Evolutionary conservation across 2,888 invertebrate species (phyloP), one percentile per base, ranked within the genome.

Genomic region (Rhagium mordax): DNA sequence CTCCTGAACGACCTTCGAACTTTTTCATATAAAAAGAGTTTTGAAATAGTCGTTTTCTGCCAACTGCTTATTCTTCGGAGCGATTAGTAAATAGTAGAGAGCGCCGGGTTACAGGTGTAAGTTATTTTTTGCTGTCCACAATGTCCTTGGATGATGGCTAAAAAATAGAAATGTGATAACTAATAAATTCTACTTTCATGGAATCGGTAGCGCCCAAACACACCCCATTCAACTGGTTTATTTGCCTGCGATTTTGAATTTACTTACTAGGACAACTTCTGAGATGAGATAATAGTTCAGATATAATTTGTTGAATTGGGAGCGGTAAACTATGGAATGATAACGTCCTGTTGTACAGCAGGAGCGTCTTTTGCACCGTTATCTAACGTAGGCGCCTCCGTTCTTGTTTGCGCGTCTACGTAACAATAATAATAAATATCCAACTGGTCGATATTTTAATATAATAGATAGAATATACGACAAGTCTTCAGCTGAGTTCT

Each of bases 351-450:
- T 57, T 29, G 68, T 68, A 10, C 33, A 29, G 16, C 57, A 59
- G 68, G 59, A 59, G 59, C 57, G 59, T 68, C 59, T 27, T 33
- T 69, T 69, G 27, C 69, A 60, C 60, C 69, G 69, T 69, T 60
- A 69, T 48, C 59, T 6, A 4, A 69, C 57, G 69, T 69, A 60
- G 69, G 69, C 66, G 66, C 27, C 60, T 29, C n/a, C 59, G 24
- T 29, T 20, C 47, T 67, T n/a, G 59, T 33, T 41, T 57, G 16
- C 29, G 57, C 33, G 18, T 41, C 8, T 18, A 60, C 59, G 16
- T 33, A 60, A 41, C 59, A 15, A 33, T 60, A 60, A 33, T 60
- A 60, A 60, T 60, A 60, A 60, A 60, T 60, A 29, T 41, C 10
- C 33, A 57, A 15, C 29, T 29, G 15, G 57, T 57, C 57, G 57